phyloP scores from a whole-genome alignment of 2,113 vertebrate species.

The Platanista minor region DNA sequence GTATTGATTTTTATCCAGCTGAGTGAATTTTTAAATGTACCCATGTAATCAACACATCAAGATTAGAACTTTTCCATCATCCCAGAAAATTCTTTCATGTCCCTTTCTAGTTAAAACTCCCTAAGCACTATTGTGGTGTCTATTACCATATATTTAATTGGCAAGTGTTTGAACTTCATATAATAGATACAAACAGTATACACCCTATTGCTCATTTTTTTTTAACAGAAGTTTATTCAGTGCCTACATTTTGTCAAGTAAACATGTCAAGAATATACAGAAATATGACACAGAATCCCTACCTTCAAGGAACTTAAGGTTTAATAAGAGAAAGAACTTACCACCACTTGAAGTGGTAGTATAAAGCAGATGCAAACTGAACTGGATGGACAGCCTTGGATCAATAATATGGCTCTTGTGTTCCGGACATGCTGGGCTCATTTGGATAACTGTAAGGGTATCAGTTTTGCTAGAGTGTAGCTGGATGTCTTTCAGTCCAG shows the following conservation, averaged over 20 bases:
- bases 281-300: background rate
- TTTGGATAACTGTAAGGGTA: background rate
- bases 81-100: background rate
- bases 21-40: background rate
- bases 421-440: background rate
- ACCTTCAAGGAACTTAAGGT: background rate
- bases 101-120: background rate
- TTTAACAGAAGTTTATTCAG: background rate
- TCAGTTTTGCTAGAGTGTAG: background rate
- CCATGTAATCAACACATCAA: background rate
- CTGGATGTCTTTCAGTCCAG: background rate
- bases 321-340: background rate
- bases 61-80: background rate
- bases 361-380: background rate
- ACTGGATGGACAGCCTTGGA: background rate
- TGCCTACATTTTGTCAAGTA: conserved; percentile 9
- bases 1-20: background rate
- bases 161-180: background rate
- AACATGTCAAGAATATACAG: background rate
- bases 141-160: background rate
- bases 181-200: background rate
- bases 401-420: background rate
- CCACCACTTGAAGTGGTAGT: background rate
- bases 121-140: background rate
- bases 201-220: background rate